Conservation (phyloP, 2,113 vertebrate genomes). For the Bettongia penicillata region DNA sequence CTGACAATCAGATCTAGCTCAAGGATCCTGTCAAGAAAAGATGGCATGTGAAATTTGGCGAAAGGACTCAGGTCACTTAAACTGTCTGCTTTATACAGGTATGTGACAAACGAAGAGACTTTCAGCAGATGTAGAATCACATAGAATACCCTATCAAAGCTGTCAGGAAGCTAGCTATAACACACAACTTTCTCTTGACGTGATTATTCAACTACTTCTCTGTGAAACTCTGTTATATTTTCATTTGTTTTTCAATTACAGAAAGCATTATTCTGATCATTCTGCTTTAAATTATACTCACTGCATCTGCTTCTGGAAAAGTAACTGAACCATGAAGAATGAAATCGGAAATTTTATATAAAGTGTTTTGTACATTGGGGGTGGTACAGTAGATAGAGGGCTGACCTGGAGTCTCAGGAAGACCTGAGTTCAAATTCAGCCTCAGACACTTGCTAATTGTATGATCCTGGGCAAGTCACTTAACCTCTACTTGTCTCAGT, state of each 20-base stretch:
- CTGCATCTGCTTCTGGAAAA: not conserved
- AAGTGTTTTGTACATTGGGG: not conserved
- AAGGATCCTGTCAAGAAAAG: slow-evolving; percentile 88
- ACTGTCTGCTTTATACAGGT: not conserved
- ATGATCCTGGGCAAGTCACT: not conserved
- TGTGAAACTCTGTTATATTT: not conserved
- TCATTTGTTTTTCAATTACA: not conserved
- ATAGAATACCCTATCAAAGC: not conserved
- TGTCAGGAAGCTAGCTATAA: not conserved
- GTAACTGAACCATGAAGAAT: not conserved
- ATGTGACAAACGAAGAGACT: not conserved
- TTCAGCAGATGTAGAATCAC: not conserved
- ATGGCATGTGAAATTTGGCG: not conserved
- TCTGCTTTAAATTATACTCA: not conserved
- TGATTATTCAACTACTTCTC: not conserved
- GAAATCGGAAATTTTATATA: not conserved
- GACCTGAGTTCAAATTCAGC: not conserved
- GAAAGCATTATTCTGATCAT: not conserved
- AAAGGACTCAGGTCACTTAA: not conserved
- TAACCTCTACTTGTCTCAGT: not conserved
- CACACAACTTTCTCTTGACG: not conserved
- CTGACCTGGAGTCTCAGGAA: not conserved
- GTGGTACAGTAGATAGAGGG: not conserved
- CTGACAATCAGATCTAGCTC: slow-evolving; percentile 95
- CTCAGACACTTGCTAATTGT: not conserved